Conservation (phyloP, 2,113 vertebrate species). For the Scytalopus superciliaris region DNA sequence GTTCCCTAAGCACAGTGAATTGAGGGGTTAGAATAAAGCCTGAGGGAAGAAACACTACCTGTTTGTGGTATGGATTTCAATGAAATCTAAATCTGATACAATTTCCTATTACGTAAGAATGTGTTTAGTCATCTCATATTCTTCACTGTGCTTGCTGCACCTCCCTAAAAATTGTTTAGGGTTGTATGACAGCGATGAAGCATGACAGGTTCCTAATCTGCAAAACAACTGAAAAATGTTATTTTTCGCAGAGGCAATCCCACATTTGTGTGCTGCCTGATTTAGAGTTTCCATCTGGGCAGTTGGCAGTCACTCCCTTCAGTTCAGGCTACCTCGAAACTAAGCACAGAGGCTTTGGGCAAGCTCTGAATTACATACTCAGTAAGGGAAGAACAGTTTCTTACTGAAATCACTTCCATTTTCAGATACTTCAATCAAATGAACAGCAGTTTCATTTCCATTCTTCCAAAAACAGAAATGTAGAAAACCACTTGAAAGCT, state of each 20-base stretch:
- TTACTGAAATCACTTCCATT: background rate
- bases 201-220: background rate
- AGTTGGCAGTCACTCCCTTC: background rate
- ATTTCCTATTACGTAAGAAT: background rate
- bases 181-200: background rate
- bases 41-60: background rate
- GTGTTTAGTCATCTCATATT: background rate
- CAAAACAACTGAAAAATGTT: constrained; percentile 12
- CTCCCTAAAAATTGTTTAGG: background rate
- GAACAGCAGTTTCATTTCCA: background rate
- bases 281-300: constrained; percentile 49
- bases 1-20: background rate
- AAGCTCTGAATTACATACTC: background rate
- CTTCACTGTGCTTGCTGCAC: background rate
- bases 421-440: background rate
- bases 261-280: constrained; percentile 15
- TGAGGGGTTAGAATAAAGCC: background rate
- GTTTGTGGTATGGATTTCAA: background rate
- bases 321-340: background rate
- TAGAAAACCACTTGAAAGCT: background rate
- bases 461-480: background rate
- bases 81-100: background rate
- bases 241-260: constrained; percentile 25
- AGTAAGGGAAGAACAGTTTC: background rate
- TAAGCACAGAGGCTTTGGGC: background rate